These are phyloP conservation scores for Malthinus seriepunctatus DNA, from an alignment of 2,888 invertebrate genomes.

Conservation along the genomic window DNA sequence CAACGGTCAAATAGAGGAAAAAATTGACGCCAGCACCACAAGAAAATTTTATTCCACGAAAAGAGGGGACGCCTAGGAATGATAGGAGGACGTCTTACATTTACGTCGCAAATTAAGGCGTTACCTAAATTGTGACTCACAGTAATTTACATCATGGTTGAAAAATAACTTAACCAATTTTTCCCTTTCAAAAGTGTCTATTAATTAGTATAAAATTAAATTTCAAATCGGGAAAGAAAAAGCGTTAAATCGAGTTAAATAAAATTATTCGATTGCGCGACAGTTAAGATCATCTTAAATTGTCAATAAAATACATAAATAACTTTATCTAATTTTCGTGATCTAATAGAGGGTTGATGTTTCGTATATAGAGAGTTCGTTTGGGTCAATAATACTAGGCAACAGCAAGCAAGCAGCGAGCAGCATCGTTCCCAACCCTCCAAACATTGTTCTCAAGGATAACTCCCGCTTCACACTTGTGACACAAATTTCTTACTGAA, in stretches of 20 bases:
- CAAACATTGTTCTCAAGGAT: constrained; percentile 42
- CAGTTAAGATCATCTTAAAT: no score
- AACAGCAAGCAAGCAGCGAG: no score
- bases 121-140: constrained; percentile 13
- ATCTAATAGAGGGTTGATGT: background rate
- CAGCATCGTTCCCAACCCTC: constrained; percentile 36
- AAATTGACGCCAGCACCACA: background rate
- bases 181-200: background rate
- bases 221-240: background rate
- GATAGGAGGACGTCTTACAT: constrained; percentile 13
- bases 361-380: constrained; percentile 5
- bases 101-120: constrained; percentile 15
- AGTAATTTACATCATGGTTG: constrained; percentile 24
- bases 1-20: constrained; percentile 11
- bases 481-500: constrained; percentile 35
- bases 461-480: constrained; percentile 27
- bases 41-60: background rate
- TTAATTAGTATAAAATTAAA: constrained; percentile 5
- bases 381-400: constrained; percentile 39
- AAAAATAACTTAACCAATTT: constrained; percentile 13
- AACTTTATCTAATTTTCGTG: background rate
- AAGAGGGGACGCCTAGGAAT: constrained; percentile 18
- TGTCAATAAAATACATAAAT: background rate
- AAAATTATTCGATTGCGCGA: no score
- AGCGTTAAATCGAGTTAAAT: background rate